Conservation (phyloP, 2,113 vertebrate species). For the Oreochromis spilurus region DNA sequence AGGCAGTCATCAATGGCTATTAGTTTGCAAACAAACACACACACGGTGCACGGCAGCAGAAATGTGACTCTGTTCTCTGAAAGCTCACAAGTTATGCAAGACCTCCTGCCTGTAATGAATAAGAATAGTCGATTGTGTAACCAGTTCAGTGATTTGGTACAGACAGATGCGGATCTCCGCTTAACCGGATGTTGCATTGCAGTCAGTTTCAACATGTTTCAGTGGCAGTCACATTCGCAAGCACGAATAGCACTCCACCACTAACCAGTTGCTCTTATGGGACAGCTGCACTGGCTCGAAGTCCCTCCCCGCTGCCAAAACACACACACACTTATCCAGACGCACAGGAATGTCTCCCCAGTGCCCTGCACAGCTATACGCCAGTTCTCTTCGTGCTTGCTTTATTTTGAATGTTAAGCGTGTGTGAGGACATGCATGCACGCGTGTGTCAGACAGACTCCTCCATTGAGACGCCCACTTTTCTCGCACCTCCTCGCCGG, state of each 20-base stretch:
- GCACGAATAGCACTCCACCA: background rate
- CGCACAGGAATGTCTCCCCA: conserved; percentile 19
- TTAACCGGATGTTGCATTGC: background rate
- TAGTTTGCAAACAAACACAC: background rate
- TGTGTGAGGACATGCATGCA: background rate
- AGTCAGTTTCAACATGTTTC: background rate
- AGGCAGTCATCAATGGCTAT: background rate
- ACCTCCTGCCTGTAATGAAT: background rate
- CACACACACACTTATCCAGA: conserved; percentile 2
- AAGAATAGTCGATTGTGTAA: background rate
- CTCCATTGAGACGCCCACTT: conserved; percentile 41
- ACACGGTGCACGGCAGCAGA: background rate
- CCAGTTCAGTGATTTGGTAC: background rate
- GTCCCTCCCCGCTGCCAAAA: conserved; percentile 16
- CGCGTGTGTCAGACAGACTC: conserved; percentile 46
- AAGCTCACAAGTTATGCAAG: background rate
- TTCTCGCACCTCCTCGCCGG: conserved; percentile 39
- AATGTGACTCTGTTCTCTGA: background rate
- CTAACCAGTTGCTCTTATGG: conserved; percentile 39
- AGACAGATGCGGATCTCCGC: background rate
- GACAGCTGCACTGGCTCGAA: conserved; percentile 39
- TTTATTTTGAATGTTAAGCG: conserved; percentile 11
- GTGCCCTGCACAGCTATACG: background rate
- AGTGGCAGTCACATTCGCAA: background rate
- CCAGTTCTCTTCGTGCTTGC: background rate